Conservation (phyloP, 2,888 invertebrate species). For the Folsomia candida region DNA sequence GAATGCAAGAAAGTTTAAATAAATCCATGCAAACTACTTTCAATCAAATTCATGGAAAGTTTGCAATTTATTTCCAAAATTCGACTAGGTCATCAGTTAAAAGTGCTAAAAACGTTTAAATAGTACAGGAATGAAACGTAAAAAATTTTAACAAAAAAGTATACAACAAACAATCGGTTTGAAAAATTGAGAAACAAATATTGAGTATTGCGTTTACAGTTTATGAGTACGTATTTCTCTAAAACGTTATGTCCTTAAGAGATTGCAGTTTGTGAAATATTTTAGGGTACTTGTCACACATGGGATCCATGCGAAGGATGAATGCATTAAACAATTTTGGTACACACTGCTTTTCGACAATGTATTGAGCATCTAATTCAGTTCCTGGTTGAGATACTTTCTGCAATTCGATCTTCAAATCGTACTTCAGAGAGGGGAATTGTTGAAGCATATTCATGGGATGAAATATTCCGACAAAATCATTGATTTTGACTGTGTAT, state of each 20-base stretch:
- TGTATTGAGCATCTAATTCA: background rate
- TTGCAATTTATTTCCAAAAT: no score
- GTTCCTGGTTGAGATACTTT: background rate
- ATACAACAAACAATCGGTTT: no score
- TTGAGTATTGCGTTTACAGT: no score
- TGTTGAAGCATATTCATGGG: constrained; percentile 24
- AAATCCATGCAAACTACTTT: no score
- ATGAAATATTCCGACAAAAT: constrained; percentile 24
- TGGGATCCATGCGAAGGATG: background rate
- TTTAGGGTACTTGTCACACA: background rate
- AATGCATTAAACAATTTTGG: background rate
- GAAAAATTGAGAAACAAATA: no score
- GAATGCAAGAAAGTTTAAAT: no score
- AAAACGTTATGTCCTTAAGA: background rate
- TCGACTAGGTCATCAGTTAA: no score
- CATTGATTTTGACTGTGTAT: constrained; percentile 21
- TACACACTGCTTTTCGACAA: background rate
- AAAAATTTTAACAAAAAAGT: no score
- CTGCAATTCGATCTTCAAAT: background rate
- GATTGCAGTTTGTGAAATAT: background rate
- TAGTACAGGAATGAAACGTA: no score
- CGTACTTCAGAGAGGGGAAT: constrained; percentile 17
- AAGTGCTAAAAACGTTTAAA: no score
- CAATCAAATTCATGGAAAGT: no score
- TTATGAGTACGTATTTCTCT: no score